phyloP scores from a whole-genome alignment of 2,113 vertebrate species.

The Myocastor coypus region DNA sequence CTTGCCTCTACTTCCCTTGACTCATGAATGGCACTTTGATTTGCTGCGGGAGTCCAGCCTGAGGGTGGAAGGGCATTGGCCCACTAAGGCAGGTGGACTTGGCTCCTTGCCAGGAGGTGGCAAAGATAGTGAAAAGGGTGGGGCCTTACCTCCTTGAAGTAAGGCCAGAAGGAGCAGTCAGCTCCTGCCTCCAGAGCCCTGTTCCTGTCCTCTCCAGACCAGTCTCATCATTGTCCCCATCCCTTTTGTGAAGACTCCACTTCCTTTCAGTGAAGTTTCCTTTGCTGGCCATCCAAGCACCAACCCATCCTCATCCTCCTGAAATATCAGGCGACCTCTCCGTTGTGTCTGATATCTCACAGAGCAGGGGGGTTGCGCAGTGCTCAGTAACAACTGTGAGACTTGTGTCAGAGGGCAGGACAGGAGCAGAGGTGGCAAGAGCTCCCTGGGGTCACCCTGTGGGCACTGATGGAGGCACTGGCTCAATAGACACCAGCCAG shows the following conservation, averaged over 20 bases:
- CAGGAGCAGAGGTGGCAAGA: accelerated
- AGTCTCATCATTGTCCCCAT: not conserved
- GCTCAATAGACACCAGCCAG: not conserved
- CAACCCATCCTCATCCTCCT: not conserved
- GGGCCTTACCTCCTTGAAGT: too few species aligned
- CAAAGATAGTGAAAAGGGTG: not conserved
- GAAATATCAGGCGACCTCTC: not conserved
- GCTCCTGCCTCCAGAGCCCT: not conserved
- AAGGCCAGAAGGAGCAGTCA: not conserved
- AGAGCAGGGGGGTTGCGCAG: accelerated
- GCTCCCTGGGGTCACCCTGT: not conserved
- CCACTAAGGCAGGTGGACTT: too few species aligned
- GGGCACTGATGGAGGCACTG: not conserved
- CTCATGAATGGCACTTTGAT: not conserved
- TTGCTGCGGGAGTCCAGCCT: too few species aligned
- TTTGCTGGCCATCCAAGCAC: not conserved
- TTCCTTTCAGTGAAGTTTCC: not conserved
- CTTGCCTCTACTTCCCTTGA: not conserved
- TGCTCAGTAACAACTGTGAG: accelerated
- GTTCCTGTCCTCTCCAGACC: not conserved
- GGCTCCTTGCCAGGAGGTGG: not conserved
- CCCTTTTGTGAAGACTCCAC: not conserved
- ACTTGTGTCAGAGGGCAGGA: not conserved
- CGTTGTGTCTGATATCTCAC: not conserved
- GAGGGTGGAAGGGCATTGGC: too few species aligned